Evolutionary conservation across 37 sponge, comb jelly and placozoan genomes (phyloP), one percentile per base, ranked within the genome.

Genomic region (Bolinopsis microptera): DNA sequence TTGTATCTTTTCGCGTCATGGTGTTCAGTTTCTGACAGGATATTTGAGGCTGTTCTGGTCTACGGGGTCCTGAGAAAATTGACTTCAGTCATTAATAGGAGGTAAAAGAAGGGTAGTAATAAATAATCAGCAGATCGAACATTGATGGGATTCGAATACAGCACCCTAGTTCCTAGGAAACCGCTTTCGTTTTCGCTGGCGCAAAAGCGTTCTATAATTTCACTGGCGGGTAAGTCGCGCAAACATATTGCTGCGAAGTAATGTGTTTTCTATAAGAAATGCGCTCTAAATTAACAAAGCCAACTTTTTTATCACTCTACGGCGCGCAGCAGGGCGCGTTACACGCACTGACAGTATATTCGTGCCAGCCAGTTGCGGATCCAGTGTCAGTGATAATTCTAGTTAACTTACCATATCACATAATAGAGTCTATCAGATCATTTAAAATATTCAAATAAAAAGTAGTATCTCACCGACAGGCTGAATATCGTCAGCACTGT

Each of bases 101-200:
- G n/a, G n/a, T n/a, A n/a, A n/a, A n/a, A n/a, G n/a, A n/a, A n/a
- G n/a, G n/a, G n/a, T n/a, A n/a, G n/a, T n/a, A n/a, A n/a, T n/a
- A n/a, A n/a, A n/a, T n/a, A n/a, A n/a, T n/a, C n/a, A n/a, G n/a
- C n/a, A n/a, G n/a, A n/a, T n/a, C n/a, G n/a, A n/a, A n/a, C n/a
- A n/a, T n/a, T n/a, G n/a, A n/a, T n/a, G n/a, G 61, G 5, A 48
- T 48, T 48, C 5, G 61, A 48, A 48, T 18, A 48, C 5, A 48
- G 61, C 61, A 48, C 5, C 61, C 61, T 48, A 13, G 61, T 18
- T 5, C 9, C 61, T 48, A 48, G n/a, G n/a, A n/a, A n/a, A n/a
- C n/a, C n/a, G n/a, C n/a, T n/a, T n/a, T n/a, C n/a, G n/a, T 21
- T 77, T 77, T 35, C 36, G 33, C 80, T 77, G 80, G 80, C 80